These are phyloP conservation scores for Carpatolechia fugitivella DNA, from an alignment of 2,888 invertebrate genomes.

Conservation along the genomic window DNA sequence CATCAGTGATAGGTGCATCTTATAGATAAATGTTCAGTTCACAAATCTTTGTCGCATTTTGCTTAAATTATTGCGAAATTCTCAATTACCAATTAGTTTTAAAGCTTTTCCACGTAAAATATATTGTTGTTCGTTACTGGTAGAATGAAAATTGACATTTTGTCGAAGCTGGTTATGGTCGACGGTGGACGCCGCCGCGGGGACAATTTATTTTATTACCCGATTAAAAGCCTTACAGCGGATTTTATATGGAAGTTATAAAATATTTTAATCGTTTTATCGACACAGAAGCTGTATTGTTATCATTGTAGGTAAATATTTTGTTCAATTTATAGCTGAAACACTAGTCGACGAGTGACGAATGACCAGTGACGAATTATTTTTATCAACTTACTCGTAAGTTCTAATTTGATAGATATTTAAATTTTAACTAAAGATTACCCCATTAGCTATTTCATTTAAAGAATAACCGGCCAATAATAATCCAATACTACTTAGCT, in stretches of 20 bases:
- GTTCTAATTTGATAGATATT: too few relatives aligned
- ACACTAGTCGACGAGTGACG: too few relatives aligned
- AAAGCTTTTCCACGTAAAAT: constrained; percentile 39
- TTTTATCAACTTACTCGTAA: too few relatives aligned
- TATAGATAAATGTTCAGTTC: too few relatives aligned
- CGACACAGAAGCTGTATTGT: constrained; percentile 12
- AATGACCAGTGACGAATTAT: too few relatives aligned
- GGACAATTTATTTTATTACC: constrained; percentile 60
- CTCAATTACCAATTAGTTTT: constrained; percentile 33
- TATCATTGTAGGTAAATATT: background rate
- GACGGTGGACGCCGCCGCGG: constrained; percentile 31
- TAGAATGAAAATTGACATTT: constrained; percentile 59
- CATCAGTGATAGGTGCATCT: too few relatives aligned
- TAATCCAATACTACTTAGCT: too few relatives aligned
- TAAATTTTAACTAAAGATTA: too few relatives aligned
- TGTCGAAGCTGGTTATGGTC: constrained; percentile 31
- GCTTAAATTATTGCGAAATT: background rate
- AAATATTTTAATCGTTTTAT: constrained; percentile 42
- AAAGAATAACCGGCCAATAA: too few relatives aligned
- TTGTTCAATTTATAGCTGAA: too few relatives aligned
- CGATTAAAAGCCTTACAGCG: constrained; percentile 50
- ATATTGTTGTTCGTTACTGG: constrained; percentile 40
- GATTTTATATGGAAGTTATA: constrained; percentile 40
- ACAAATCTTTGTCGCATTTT: too few relatives aligned
- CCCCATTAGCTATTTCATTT: too few relatives aligned